These are phyloP conservation scores for Tetraodon nigroviridis DNA, from an alignment of 2,113 vertebrate species.

Conservation along the genomic window DNA sequence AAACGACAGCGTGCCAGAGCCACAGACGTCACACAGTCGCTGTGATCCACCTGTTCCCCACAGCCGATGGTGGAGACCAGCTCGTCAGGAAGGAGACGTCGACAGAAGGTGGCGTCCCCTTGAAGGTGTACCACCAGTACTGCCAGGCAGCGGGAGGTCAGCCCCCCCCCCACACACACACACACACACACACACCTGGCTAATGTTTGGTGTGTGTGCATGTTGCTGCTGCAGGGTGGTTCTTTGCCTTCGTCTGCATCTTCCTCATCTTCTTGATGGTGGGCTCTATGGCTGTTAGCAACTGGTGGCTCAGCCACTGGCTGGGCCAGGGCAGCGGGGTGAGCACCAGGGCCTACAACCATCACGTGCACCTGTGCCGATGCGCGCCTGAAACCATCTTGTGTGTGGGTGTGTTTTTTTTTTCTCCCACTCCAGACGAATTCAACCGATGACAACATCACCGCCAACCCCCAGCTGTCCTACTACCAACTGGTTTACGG, in stretches of 20 bases:
- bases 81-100: slow-evolving; percentile 63
- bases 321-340: slow-evolving; percentile 75
- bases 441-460: slow-evolving; percentile 35
- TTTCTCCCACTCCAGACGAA: background rate
- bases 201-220: background rate
- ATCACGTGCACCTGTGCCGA: no score
- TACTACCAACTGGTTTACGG: slow-evolving; percentile 72
- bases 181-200: background rate
- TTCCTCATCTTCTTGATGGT: slow-evolving; percentile 70
- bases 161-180: background rate
- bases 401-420: background rate
- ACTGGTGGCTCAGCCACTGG: slow-evolving; percentile 83
- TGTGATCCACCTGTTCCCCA: background rate
- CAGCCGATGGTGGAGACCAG: slow-evolving; percentile 54
- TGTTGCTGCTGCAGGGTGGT: slow-evolving; percentile 69
- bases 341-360: slow-evolving; percentile 24
- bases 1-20: no score
- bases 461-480: slow-evolving; percentile 55
- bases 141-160: slow-evolving; percentile 79
- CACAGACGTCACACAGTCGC: no score
- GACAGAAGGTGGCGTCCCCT: slow-evolving; percentile 65
- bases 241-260: slow-evolving; percentile 50
- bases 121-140: slow-evolving; percentile 75
- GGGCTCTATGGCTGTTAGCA: slow-evolving; percentile 75
- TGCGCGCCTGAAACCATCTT: background rate